A percentile compares a stretch with the other conserved stretches of the same genome.
Conservation (phyloP, 2,888 invertebrate species). For the Polyommatus iphigenia region DNA sequence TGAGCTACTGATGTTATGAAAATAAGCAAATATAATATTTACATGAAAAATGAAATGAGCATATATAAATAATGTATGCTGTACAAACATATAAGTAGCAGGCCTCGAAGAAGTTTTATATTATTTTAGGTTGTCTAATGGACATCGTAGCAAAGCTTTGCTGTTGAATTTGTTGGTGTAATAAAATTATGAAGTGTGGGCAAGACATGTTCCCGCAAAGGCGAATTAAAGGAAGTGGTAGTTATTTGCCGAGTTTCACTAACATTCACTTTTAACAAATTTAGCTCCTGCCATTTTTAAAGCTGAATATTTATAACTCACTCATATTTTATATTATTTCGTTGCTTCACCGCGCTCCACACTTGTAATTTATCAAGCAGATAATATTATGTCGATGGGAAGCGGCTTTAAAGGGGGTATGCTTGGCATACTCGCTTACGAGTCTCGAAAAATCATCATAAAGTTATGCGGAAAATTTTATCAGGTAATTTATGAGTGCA, state of each 20-base stretch:
- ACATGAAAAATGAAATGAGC: too few relatives aligned
- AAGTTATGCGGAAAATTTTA: conserved; percentile 58
- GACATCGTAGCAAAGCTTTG: not conserved
- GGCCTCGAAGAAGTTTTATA: not conserved
- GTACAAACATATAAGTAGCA: not conserved
- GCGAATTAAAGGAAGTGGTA: conserved; percentile 43
- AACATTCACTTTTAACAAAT: not conserved
- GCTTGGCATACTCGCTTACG: conserved; percentile 45
- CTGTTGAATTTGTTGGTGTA: not conserved
- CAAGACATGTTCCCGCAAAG: conserved; percentile 74
- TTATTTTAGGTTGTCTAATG: not conserved
- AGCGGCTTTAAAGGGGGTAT: conserved; percentile 58
- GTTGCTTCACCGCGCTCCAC: conserved; percentile 52
- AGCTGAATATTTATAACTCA: conserved; percentile 8
- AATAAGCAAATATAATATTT: not conserved
- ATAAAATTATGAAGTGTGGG: not conserved
- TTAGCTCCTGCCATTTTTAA: not conserved
- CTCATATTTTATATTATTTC: not conserved
- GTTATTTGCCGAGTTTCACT: not conserved
- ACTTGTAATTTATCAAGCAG: conserved; percentile 69
- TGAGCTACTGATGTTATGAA: not conserved
- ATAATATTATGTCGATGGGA: conserved; percentile 52
- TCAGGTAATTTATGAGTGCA: conserved; percentile 37
- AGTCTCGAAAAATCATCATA: conserved; percentile 64
- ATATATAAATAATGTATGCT: not conserved